Percentiles rank a stretch among this genome's conserved stretches.
These are phyloP conservation scores for Podarcis cretensis DNA, from an alignment of 2,113 vertebrate genomes.

Conservation along the genomic window DNA sequence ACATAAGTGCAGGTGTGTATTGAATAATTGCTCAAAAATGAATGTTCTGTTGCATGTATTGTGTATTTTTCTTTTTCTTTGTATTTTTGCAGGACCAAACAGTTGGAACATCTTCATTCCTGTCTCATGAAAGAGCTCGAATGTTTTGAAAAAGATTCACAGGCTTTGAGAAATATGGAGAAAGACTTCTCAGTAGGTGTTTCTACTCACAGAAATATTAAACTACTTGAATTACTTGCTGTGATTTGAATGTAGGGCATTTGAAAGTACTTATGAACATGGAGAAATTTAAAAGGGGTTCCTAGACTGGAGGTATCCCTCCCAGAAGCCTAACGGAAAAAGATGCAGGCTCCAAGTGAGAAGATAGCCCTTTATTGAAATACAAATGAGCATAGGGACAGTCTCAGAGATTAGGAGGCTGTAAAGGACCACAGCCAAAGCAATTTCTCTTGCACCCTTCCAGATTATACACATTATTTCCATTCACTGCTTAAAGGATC, in stretches of 20 bases:
- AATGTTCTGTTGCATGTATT: background rate
- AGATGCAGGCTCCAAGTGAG: too few relatives aligned
- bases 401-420: too few relatives aligned
- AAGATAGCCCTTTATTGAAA: too few relatives aligned
- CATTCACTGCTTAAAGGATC: too few relatives aligned
- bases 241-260: background rate
- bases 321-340: too few relatives aligned
- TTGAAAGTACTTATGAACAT: background rate
- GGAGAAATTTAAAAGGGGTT: too few relatives aligned
- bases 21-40: background rate
- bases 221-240: background rate
- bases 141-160: slow-evolving; percentile 85
- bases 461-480: too few relatives aligned
- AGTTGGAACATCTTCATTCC: slow-evolving; percentile 79
- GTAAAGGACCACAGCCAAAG: too few relatives aligned
- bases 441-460: too few relatives aligned
- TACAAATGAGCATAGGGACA: too few relatives aligned
- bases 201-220: background rate
- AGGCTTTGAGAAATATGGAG: slow-evolving; percentile 84
- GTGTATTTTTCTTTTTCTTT: slow-evolving; percentile 28
- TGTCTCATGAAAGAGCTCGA: slow-evolving; percentile 83
- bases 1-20: slow-evolving; percentile 83
- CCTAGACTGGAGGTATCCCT: too few relatives aligned
- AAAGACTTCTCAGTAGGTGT: slow-evolving; percentile 86
- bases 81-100: slow-evolving; percentile 80